Evolutionary conservation across 2,113 vertebrate genomes (phyloP).

Genomic region (Aplodontia rufa): DNA sequence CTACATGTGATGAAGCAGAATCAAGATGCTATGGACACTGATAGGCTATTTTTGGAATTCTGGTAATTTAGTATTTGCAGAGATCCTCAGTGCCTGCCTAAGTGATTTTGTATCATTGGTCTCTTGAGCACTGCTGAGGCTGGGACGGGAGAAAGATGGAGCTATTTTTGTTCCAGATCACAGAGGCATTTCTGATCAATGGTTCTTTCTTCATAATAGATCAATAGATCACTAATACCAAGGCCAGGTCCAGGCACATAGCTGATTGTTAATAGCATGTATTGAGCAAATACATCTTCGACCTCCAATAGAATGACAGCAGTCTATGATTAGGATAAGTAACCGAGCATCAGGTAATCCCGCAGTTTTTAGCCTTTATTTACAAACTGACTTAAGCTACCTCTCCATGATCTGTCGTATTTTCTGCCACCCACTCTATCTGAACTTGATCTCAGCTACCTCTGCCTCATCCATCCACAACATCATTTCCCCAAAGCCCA

Average conservation of each 20-base stretch:
- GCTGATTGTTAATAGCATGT: not conserved
- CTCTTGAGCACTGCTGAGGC: not conserved
- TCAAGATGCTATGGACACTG: not conserved
- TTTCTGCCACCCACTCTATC: not conserved
- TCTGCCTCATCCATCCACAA: too few species aligned
- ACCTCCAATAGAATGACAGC: not conserved
- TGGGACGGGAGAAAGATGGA: not conserved
- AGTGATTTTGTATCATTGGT: not conserved
- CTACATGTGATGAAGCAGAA: not conserved
- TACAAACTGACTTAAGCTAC: not conserved
- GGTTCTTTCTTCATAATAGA: not conserved
- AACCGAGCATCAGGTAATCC: not conserved
- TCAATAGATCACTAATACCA: not conserved
- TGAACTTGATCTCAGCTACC: not conserved
- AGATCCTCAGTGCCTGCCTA: not conserved
- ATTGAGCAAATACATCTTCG: constrained; percentile 15
- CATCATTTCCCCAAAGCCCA: not conserved
- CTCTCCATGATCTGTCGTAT: not conserved
- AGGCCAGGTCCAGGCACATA: not conserved
- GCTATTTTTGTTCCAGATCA: not conserved
- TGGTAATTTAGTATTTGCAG: not conserved
- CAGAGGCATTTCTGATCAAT: not conserved
- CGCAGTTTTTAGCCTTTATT: not conserved
- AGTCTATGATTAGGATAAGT: not conserved
- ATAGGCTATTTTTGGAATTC: not conserved